Evolutionary conservation across 2,888 invertebrate species (phyloP).

Genomic region (Tenthredo scrophulariae): DNA sequence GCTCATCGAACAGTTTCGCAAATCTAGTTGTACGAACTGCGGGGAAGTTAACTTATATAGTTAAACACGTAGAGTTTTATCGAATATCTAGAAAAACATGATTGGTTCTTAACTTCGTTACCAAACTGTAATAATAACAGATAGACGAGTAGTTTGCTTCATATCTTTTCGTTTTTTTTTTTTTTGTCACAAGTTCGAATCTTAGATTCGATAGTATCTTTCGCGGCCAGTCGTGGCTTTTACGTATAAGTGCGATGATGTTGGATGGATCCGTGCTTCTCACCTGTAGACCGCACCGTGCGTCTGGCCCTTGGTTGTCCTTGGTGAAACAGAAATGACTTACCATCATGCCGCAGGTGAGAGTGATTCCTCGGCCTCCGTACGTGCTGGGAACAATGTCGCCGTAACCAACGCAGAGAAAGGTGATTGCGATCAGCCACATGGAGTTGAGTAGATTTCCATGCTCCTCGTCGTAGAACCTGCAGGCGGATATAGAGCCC

Average conservation of each 20-base stretch:
- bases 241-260: neutral
- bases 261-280: constrained; percentile 41
- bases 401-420: constrained; percentile 99
- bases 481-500: constrained; percentile 73
- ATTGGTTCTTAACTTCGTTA: constrained; percentile 1
- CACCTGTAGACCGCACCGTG: constrained; percentile 34
- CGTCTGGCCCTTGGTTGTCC: neutral
- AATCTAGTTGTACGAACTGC: neutral
- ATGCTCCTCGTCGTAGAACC: constrained; percentile 97
- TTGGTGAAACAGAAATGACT: constrained; percentile 74
- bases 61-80: neutral
- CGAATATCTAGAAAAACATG: neutral
- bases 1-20: neutral
- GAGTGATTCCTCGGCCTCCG: constrained; percentile 98
- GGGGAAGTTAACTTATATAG: neutral
- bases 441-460: constrained; percentile 98
- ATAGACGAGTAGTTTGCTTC: neutral
- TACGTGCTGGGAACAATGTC: constrained; percentile 99
- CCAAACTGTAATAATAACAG: neutral
- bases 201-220: neutral
- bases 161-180: neutral
- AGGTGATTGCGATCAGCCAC: constrained; percentile 99
- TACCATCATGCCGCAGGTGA: constrained; percentile 99
- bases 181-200: neutral
- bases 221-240: constrained; percentile 10